These are phyloP conservation scores for Octodon degus DNA, from an alignment of 2,113 vertebrate species.

Conservation along the genomic window DNA sequence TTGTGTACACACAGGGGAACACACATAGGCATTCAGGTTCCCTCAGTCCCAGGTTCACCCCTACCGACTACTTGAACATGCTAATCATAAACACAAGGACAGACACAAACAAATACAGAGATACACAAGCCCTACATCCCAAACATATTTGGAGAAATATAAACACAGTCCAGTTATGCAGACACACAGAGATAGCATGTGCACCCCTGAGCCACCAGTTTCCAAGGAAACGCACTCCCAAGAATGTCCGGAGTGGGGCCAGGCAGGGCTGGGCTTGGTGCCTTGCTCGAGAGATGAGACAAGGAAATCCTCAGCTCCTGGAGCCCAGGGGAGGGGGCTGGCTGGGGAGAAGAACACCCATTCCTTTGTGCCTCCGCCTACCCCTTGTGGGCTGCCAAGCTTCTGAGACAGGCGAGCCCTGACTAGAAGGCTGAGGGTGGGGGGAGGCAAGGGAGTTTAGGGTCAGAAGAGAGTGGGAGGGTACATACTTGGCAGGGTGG, in stretches of 20 bases:
- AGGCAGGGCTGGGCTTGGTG: slow-evolving; percentile 78
- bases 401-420: slow-evolving; percentile 62
- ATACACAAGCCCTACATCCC: slow-evolving; percentile 55
- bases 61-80: neutral
- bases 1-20: neutral
- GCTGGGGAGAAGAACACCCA: slow-evolving; percentile 77
- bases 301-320: slow-evolving; percentile 80
- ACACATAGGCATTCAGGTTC: neutral
- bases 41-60: slow-evolving; percentile 31
- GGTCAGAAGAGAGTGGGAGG: slow-evolving; percentile 70
- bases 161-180: slow-evolving; percentile 76
- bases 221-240: slow-evolving; percentile 81
- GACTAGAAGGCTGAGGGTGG: slow-evolving; percentile 61
- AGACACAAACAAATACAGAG: slow-evolving; percentile 66
- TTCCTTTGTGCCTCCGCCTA: slow-evolving; percentile 77
- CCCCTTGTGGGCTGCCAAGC: slow-evolving; percentile 71
- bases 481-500: slow-evolving; percentile 69
- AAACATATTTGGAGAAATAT: slow-evolving; percentile 74
- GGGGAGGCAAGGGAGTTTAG: slow-evolving; percentile 49
- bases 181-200: slow-evolving; percentile 71
- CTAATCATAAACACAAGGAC: slow-evolving; percentile 66
- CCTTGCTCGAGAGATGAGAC: slow-evolving; percentile 80
- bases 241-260: slow-evolving; percentile 83
- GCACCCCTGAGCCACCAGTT: slow-evolving; percentile 75
- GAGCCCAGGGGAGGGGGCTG: slow-evolving; percentile 58